These are phyloP conservation scores for Coccyzus lansbergi DNA, from an alignment of 2,797 vertebrate species.

Conservation along the genomic window DNA sequence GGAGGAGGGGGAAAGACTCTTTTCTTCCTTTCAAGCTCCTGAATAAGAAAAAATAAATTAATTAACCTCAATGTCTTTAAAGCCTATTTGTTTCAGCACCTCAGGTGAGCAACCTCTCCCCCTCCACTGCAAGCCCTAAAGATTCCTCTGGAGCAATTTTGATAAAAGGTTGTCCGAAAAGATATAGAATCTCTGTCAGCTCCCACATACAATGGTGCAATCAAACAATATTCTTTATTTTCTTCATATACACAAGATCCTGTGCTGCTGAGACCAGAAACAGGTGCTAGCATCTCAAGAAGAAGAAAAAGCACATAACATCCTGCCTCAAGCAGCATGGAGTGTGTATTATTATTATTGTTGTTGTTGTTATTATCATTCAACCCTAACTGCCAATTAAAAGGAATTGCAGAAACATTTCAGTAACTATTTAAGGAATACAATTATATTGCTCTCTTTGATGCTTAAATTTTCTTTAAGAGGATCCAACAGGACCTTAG, in stretches of 20 bases:
- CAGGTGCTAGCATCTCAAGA: background rate
- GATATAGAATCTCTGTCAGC: background rate
- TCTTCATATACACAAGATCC: background rate
- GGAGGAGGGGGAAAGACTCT: background rate
- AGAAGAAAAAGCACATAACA: background rate
- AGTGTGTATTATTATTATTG: background rate
- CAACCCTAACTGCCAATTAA: background rate
- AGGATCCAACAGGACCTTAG: background rate
- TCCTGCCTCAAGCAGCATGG: background rate
- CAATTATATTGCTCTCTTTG: background rate
- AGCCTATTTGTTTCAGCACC: background rate
- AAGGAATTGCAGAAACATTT: background rate
- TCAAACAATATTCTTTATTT: background rate
- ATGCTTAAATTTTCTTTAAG: background rate
- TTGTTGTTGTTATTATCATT: background rate
- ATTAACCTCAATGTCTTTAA: background rate
- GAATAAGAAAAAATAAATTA: background rate
- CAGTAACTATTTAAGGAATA: slow-evolving; percentile 21
- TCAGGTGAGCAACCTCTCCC: background rate
- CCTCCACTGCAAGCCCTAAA: background rate
- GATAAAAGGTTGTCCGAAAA: background rate
- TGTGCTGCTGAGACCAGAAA: background rate
- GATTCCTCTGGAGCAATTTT: background rate
- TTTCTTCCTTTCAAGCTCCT: background rate
- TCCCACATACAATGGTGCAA: background rate